Conservation (phyloP, 2,113 vertebrate genomes). For the Catharus minimus region DNA sequence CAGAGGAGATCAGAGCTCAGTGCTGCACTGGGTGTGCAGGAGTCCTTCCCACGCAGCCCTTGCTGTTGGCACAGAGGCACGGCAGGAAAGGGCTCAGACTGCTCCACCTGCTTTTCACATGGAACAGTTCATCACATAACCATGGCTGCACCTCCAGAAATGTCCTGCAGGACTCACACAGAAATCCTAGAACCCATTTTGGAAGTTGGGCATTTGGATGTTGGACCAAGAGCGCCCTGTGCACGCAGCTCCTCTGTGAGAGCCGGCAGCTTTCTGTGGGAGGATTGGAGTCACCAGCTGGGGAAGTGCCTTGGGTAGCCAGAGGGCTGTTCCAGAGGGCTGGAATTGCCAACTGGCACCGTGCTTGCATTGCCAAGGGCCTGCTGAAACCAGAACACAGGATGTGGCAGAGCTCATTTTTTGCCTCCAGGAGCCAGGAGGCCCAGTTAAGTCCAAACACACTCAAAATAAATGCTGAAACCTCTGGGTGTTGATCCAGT, state of each 20-base stretch:
- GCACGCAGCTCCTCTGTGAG: fast-evolving
- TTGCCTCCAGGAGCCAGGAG: neutral
- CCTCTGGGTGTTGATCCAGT: neutral
- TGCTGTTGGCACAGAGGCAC: neutral
- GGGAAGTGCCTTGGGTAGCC: neutral
- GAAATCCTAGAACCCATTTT: neutral
- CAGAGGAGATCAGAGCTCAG: neutral
- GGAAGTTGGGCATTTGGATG: neutral
- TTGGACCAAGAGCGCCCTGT: fast-evolving
- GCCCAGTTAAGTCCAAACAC: neutral
- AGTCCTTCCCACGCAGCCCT: neutral
- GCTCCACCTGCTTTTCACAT: neutral
- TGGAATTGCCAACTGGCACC: neutral
- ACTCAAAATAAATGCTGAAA: neutral
- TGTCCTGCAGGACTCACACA: neutral
- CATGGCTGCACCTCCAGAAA: neutral
- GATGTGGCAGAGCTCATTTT: neutral
- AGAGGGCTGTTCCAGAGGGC: neutral
- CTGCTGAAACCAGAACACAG: neutral
- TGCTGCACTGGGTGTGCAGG: neutral
- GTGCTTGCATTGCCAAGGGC: neutral
- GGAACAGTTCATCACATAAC: neutral
- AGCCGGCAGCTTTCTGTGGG: fast-evolving
- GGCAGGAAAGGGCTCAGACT: neutral
- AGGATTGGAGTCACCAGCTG: neutral